Conservation (phyloP, 2,113 vertebrate species). For the Connochaetes taurinus region DNA sequence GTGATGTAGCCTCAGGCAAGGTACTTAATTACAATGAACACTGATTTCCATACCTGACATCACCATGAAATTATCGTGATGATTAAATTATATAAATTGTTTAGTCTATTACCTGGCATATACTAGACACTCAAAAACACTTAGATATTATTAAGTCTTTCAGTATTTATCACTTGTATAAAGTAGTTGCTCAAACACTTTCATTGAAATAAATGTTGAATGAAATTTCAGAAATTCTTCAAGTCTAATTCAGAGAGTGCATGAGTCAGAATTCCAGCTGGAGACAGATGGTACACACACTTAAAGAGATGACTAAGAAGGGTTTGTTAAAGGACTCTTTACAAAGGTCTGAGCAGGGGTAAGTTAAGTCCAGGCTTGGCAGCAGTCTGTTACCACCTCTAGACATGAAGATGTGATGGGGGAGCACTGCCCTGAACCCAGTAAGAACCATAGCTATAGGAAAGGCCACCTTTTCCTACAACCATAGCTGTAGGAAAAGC, state of each 20-base stretch:
- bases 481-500: not conserved
- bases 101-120: not conserved
- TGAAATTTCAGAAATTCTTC: conserved; percentile 50
- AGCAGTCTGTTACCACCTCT: not conserved
- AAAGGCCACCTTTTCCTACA: not conserved
- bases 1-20: not conserved
- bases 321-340: not conserved
- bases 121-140: not conserved
- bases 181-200: not conserved
- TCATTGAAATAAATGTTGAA: not conserved
- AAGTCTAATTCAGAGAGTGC: not conserved
- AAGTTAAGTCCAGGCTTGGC: not conserved
- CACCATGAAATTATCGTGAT: not conserved
- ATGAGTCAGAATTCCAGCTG: conserved; percentile 54
- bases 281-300: not conserved
- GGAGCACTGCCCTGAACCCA: not conserved
- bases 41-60: not conserved
- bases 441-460: not conserved
- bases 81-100: not conserved
- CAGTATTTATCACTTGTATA: not conserved
- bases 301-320: not conserved
- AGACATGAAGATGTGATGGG: not conserved
- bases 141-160: not conserved
- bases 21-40: not conserved
- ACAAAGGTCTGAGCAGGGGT: not conserved